These are phyloP conservation scores for Stramonita haemastoma DNA, from an alignment of 2,888 invertebrate species.

Conservation along the genomic window DNA sequence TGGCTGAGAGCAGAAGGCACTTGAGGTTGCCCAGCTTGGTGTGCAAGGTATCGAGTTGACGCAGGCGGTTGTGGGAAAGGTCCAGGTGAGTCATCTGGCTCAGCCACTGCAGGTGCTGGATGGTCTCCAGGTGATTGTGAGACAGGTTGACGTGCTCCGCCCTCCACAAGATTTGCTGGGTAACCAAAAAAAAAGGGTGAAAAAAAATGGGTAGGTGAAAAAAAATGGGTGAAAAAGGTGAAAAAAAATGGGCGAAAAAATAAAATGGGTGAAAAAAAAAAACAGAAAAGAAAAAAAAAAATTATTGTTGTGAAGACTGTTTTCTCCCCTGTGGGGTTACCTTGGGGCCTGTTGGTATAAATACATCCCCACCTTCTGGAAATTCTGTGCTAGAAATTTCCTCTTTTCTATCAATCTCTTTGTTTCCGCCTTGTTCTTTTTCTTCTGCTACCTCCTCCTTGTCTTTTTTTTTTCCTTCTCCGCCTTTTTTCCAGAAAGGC, in stretches of 20 bases:
- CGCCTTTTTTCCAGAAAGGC: too few relatives aligned
- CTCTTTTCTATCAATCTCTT: too few relatives aligned
- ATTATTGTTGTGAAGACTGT: background rate
- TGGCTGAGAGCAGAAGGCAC: conserved; percentile 82
- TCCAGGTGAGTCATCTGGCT: conserved; percentile 87
- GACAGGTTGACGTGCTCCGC: conserved; percentile 86
- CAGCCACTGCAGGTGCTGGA: conserved; percentile 87
- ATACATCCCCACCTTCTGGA: too few relatives aligned
- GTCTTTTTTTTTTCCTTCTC: too few relatives aligned
- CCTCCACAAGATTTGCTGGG: conserved; percentile 75
- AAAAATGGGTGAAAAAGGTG: too few relatives aligned
- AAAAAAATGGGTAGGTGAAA: too few relatives aligned
- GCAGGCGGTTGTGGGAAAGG: conserved; percentile 88
- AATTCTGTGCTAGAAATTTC: too few relatives aligned
- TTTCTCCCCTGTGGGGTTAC: too few relatives aligned
- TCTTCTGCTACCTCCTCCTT: too few relatives aligned
- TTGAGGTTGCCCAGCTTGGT: conserved; percentile 92
- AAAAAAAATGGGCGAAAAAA: background rate
- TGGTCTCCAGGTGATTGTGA: conserved; percentile 86
- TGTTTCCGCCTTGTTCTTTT: too few relatives aligned
- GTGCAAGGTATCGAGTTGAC: conserved; percentile 84
- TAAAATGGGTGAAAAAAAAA: background rate
- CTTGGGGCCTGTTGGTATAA: too few relatives aligned
- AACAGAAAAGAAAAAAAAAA: background rate
- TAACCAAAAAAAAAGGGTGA: background rate